Conservation (phyloP, 2,888 invertebrate genomes). For the Polia nebulosa region DNA sequence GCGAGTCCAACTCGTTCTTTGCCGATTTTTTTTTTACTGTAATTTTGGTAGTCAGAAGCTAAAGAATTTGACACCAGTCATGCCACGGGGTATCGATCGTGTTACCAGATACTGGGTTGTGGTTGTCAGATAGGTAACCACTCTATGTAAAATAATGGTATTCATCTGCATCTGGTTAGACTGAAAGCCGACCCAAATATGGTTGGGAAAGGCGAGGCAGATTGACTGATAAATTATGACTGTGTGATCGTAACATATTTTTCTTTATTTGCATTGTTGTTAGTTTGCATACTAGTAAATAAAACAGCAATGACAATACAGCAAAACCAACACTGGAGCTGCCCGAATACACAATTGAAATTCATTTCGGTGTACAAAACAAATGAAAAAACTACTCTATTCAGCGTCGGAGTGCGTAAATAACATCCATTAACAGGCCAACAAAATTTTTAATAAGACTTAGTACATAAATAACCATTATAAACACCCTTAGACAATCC, state of each 20-base stretch:
- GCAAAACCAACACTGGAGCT: constrained; percentile 30
- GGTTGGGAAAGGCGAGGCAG: no score
- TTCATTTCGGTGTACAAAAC: constrained; percentile 34
- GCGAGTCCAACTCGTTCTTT: no score
- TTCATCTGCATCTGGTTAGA: no score
- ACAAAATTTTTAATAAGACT: constrained; percentile 52
- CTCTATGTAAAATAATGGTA: no score
- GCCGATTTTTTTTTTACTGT: no score
- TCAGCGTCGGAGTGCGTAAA: constrained; percentile 42
- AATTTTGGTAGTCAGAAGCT: no score
- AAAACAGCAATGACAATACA: constrained; percentile 28
- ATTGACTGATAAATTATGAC: no score
- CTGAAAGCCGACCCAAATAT: no score
- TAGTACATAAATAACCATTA: constrained; percentile 47
- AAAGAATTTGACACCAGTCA: no score
- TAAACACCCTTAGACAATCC: constrained; percentile 26
- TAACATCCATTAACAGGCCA: constrained; percentile 45
- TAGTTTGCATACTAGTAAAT: constrained; percentile 18
- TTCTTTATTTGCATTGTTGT: constrained; percentile 15
- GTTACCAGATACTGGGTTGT: no score
- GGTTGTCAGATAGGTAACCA: no score
- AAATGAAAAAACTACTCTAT: constrained; percentile 44
- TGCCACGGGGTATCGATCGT: no score
- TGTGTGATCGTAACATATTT: neutral
- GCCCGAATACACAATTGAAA: constrained; percentile 27